Evolutionary conservation across 2,797 vertebrate species (phyloP), one percentile per base, ranked within the genome.

Genomic region (Melanotaenia pygmaea): DNA sequence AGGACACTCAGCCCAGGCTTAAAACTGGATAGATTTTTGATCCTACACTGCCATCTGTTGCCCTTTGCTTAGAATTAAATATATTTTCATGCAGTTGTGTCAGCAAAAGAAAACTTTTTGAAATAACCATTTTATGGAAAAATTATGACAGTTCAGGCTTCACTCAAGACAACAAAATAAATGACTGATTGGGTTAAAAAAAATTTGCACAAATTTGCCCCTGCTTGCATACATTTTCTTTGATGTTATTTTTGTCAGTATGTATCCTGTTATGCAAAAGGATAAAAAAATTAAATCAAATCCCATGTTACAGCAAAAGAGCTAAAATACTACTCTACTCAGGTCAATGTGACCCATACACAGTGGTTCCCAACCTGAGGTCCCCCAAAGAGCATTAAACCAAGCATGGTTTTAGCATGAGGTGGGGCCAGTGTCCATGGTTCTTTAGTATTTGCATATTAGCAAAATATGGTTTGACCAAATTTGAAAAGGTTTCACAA

Each of bases 11-110:
- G 13, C 5, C 14, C 43, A 43, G 59, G 37, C 51, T 72, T 64
- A 38, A 54, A 37, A 13, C 18, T 58, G 32, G 38, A n/a, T 43
- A 37, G 32, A 35, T 61, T 65, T 62, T 78, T 78, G 74, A 81
- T 83, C 70, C 81, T 74, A 63, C 80, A 82, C 84, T 91, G 89
- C 90, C 92, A 90, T 88, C 92, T 92, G 80, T 84, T 75, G 91
- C 11, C 16, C 26, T 35, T 11, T 43, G 58, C 3, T 28, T 60
- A 18, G 5, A 58, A 11, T 20, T 63, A 71, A 10, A 40, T 64
- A 12, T 5, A 16, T 54, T 58, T 22, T 53, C 18, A 3, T 28
- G 34, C 20, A 43, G 54, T 24, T n/a, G n/a, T 70, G 9, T 59
- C 38, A 62, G 34, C 16, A 51, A 14, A 67, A 18, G n/a, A 10